These are phyloP conservation scores for Leptarthrus brevirostris DNA, from an alignment of 2,888 invertebrate genomes.

Conservation along the genomic window DNA sequence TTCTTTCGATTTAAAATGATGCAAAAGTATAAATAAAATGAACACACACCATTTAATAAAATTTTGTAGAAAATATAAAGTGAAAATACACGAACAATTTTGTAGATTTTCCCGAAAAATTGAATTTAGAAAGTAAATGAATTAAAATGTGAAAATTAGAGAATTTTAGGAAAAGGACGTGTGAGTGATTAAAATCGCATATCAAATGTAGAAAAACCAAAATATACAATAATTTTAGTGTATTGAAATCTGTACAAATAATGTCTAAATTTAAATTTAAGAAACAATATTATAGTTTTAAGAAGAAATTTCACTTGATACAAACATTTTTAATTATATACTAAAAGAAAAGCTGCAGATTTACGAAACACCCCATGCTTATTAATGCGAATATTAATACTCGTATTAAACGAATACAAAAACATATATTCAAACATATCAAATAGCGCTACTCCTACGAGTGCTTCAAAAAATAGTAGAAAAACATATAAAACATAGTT, in stretches of 20 bases:
- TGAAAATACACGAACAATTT: conserved; percentile 6
- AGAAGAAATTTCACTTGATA: neutral
- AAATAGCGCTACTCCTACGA: too few species aligned
- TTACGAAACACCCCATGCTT: too few species aligned
- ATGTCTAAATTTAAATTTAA: conserved; percentile 1
- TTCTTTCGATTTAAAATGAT: conserved; percentile 6
- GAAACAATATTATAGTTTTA: conserved; percentile 5
- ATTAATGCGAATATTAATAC: too few species aligned
- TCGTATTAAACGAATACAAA: too few species aligned
- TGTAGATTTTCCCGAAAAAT: conserved; percentile 5
- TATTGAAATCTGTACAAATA: conserved; percentile 8
- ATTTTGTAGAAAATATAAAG: conserved; percentile 6
- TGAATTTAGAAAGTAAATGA: neutral
- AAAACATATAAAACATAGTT: too few species aligned
- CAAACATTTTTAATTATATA: too few species aligned
- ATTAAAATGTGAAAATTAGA: conserved; percentile 6
- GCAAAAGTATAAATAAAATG: neutral
- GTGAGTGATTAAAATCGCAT: neutral
- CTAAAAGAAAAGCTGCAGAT: neutral
- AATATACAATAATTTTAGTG: neutral
- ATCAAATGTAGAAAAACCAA: neutral
- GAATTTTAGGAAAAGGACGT: conserved; percentile 2
- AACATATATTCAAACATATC: too few species aligned
- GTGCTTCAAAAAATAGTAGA: too few species aligned
- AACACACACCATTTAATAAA: neutral